Base-by-base conservation (phyloP, 2,888 invertebrate genomes). In the Tortrix viridana region DNA sequence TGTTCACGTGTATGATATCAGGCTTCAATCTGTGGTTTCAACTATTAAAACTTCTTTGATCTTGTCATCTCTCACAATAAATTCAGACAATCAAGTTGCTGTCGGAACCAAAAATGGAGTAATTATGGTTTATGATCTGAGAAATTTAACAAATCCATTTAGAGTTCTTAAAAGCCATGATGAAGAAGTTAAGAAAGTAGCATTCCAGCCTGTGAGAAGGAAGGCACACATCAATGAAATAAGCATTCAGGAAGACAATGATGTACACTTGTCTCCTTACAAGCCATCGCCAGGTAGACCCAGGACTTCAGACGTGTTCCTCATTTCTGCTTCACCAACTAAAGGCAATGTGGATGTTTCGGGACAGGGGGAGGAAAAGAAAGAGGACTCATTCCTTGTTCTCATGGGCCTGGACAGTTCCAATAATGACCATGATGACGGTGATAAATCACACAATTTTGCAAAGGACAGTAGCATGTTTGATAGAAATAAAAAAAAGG, bases 1-100 rank as follows among this genome's bases (percentile, higher is more conserved):
- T 53, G 89, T 94, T 77, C 88, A 92, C 79, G 90, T 94, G 2
- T 93, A 93, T 74, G 94, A 94, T 77, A 80, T 93, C n/a, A 80
- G 90, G 73, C 73, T 88, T 57, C 88, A 89, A 72, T 86, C 84
- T 77, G 80, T 89, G 56, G 89, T 92, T n/a, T 86, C 89, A 14
- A 86, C 89, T 4, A 81, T 88, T 32, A 81, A 77, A 66, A 89
- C 92, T 6, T 74, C 86, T 37, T 80, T 87, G 58, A 85, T 86
- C 32, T 75, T 93, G 18, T 88, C 89, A 69, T 80, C 88, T 63
- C 66, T 92, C 67, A 79, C 92, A 70, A 79, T 91, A 71, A 86
- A 93, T 71, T 71, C 80, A 38, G 89, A 92, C 26, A 90, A 88
- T 68, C 87, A 87, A 72, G 88, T 94, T n/a, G 93, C 92, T 5